phyloP scores from a whole-genome alignment of 2,797 vertebrate genomes.

The Parauchenoglanis ngamensis region DNA sequence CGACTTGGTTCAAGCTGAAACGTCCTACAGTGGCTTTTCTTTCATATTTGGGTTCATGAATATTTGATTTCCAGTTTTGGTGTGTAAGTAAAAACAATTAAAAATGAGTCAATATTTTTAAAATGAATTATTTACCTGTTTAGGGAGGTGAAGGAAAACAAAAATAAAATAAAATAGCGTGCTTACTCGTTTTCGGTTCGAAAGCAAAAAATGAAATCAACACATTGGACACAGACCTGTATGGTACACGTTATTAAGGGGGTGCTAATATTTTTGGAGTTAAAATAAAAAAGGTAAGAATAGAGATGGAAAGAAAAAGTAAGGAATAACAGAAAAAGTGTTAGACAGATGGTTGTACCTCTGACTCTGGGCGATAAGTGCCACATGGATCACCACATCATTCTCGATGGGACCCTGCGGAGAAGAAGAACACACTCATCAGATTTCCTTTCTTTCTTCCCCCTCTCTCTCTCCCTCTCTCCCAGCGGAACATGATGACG shows the following conservation, averaged over 20 bases:
- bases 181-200: too few species aligned
- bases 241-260: background rate
- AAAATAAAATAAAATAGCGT: background rate
- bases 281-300: background rate
- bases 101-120: background rate
- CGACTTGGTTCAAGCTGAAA: background rate
- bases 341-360: constrained; percentile 67
- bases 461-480: background rate
- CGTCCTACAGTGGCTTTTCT: background rate
- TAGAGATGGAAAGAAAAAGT: background rate
- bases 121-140: background rate
- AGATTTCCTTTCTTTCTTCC: background rate
- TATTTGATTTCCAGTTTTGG: background rate
- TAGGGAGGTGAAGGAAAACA: background rate
- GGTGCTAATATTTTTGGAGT: background rate
- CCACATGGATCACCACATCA: constrained; percentile 90
- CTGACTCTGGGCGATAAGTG: constrained; percentile 94
- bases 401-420: constrained; percentile 93
- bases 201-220: background rate
- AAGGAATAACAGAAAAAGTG: background rate
- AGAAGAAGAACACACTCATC: constrained; percentile 33
- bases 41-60: background rate
- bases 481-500: background rate
- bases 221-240: background rate
- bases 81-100: background rate